Evolutionary conservation across 92 coral and sea anemone species (phyloP), one percentile per base, ranked within the genome.

Genomic region (Ricordea florida): DNA sequence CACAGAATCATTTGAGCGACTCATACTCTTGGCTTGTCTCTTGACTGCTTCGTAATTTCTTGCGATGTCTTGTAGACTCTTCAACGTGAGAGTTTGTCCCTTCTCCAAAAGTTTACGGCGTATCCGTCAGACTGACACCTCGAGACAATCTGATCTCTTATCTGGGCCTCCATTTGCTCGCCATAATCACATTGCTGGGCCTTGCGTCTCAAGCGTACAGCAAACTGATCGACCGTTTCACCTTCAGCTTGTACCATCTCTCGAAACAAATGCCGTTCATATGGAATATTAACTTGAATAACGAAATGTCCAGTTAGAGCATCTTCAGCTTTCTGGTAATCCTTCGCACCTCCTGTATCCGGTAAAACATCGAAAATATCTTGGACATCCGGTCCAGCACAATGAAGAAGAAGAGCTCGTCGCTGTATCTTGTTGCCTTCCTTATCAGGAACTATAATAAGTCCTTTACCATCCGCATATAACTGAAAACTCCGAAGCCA

Each of bases 401-500:
- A 62, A 48, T 83, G 93, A 13, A 88, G 75, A 20, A 70, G 58
- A 14, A 83, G 61, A 2, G 86, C 93, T 29, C 89, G 42, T 45
- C 86, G 33, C 13, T 82, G 89, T 17, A 81, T 42, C 41, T 83
- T 71, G 56, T 82, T 82, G 55, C 69, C 82, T 18, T 82, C 88
- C 57, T 82, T 74, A 28, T 81, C 80, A 0, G 76, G 53, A 16
- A 26, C 16, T 10, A 81, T 49, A 45, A 66, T 47, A 10, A 83
- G 79, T 2, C 70, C 87, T 62, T 84, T 88, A 23, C 90, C 66
- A 72, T 78, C 87, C 31, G 90, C 90, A 37, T 89, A 85, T 14
- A 89, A 50, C 67, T 70, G 48, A 72, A 84, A 76, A 43, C 83
- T 51, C 0, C 64, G 55, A 50, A 67, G 76, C 81, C 92, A 69